Evolutionary conservation across 2,888 invertebrate species (phyloP).

Genomic region (Stomorhina lunata): DNA sequence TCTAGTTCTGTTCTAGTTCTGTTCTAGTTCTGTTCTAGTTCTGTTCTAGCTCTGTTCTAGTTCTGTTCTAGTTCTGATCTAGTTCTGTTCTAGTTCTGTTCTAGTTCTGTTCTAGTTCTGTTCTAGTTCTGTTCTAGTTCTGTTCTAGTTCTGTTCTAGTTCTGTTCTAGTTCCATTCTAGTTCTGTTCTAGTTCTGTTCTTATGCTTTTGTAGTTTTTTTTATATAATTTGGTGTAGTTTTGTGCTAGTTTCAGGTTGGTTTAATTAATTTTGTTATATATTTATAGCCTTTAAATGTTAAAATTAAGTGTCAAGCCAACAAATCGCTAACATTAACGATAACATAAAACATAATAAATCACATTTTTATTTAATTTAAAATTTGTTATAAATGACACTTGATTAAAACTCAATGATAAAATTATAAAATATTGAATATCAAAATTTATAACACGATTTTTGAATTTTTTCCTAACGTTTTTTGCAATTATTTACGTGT

Average conservation of each 20-base stretch:
- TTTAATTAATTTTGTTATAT: no score
- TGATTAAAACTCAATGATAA: constrained; percentile 55
- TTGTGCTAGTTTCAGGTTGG: neutral
- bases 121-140: neutral
- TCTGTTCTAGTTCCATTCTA: no score
- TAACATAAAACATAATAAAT: no score
- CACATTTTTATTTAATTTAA: neutral
- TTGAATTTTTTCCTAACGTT: constrained; percentile 29
- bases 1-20: neutral
- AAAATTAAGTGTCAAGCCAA: no score
- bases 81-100: neutral
- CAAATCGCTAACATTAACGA: no score
- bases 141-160: no score
- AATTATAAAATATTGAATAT: neutral
- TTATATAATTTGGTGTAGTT: no score
- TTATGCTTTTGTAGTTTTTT: no score
- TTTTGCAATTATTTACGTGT: neutral
- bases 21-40: neutral
- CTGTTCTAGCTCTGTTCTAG: neutral
- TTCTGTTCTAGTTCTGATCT: neutral
- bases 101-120: neutral
- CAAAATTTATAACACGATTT: constrained; percentile 55
- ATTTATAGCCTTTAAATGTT: no score
- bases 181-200: neutral
- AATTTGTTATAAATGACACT: constrained; percentile 35